phyloP scores from a whole-genome alignment of 2,113 vertebrate species.

The Hystrix brachyura region DNA sequence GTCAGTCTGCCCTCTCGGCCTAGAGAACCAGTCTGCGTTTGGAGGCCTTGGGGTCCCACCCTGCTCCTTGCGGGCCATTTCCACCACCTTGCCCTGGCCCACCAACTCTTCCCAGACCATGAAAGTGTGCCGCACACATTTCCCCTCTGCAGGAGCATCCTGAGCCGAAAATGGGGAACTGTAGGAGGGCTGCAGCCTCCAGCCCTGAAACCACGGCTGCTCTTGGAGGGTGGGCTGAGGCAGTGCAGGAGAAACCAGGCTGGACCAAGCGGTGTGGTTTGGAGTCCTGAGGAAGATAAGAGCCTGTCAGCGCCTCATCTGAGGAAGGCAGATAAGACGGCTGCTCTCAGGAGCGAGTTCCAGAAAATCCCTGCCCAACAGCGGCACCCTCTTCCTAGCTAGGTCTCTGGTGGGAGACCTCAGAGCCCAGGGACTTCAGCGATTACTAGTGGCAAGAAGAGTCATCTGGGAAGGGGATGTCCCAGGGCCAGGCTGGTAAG shows the following conservation, averaged over 20 bases:
- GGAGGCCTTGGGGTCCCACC: too few relatives aligned
- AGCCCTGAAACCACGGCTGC: not conserved
- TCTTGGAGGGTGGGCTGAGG: not conserved
- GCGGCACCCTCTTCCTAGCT: rapidly evolving
- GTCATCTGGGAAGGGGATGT: not conserved
- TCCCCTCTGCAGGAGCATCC: not conserved
- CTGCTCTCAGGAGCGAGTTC: not conserved
- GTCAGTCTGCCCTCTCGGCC: too few relatives aligned
- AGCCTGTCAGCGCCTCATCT: rapidly evolving
- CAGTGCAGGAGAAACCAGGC: not conserved
- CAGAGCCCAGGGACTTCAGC: not conserved
- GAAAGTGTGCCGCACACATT: not conserved
- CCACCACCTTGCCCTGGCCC: not conserved
- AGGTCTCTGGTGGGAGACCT: rapidly evolving
- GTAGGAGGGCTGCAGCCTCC: too few relatives aligned
- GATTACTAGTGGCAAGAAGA: not conserved
- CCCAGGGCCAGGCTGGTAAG: not conserved
- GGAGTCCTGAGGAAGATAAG: not conserved
- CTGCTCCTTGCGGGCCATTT: not conserved
- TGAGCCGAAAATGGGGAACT: not conserved
- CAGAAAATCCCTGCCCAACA: not conserved
- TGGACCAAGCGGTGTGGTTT: not conserved
- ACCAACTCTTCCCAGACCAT: not conserved
- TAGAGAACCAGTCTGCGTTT: not conserved
- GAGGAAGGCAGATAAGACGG: not conserved